These are phyloP conservation scores for Solenodon paradoxus DNA, from an alignment of 2,113 vertebrate genomes.

Conservation along the genomic window DNA sequence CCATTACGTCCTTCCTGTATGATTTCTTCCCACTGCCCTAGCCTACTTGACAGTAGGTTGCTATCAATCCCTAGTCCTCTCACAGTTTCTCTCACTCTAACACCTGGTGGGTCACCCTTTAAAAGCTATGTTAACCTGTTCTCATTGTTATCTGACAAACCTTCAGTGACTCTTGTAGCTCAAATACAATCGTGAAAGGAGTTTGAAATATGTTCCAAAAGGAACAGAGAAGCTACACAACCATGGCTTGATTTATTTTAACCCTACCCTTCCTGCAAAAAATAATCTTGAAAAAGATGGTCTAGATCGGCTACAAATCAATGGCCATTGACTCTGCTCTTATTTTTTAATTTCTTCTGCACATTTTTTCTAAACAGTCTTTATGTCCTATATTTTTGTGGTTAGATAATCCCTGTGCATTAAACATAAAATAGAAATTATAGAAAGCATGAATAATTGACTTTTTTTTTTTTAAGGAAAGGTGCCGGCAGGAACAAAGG, in stretches of 20 bases:
- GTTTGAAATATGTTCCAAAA: not conserved
- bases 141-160: not conserved
- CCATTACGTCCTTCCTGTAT: fast-evolving
- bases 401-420: not conserved
- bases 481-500: too few relatives aligned
- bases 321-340: not conserved
- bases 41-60: not conserved
- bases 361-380: not conserved
- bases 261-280: not conserved
- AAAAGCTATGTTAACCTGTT: not conserved
- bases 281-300: not conserved
- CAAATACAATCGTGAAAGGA: not conserved
- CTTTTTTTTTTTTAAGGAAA: too few relatives aligned
- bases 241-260: not conserved
- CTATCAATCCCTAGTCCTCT: not conserved
- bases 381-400: not conserved
- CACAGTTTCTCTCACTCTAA: not conserved
- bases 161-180: not conserved
- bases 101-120: not conserved
- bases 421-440: not conserved
- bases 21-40: not conserved
- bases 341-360: not conserved
- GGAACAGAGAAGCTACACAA: not conserved
- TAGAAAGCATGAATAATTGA: not conserved
- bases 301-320: not conserved